Percentiles rank a stretch among this genome's conserved stretches.
Conservation (phyloP, 2,113 vertebrate genomes). For the Vimba vimba region DNA sequence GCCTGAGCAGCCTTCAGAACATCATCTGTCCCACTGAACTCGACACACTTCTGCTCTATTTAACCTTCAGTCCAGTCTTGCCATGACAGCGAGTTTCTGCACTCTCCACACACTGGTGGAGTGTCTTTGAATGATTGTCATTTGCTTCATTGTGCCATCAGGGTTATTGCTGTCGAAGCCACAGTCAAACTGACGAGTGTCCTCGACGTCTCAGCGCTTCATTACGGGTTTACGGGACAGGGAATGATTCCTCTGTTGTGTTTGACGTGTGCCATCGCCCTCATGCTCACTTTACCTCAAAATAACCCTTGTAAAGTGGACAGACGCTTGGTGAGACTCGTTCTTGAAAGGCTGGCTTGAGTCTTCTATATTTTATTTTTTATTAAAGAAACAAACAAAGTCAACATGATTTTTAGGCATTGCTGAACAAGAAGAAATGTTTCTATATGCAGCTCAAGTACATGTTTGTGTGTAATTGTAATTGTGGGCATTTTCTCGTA, state of each 20-base stretch:
- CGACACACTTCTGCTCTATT: background rate
- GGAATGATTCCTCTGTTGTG: slow-evolving; percentile 15
- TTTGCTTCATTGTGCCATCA: background rate
- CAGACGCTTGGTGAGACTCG: background rate
- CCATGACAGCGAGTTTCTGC: too few species aligned
- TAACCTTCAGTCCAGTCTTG: background rate
- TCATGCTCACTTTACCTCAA: slow-evolving; percentile 11
- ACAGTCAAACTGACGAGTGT: background rate
- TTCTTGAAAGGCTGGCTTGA: background rate
- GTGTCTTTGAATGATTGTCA: slow-evolving; percentile 9
- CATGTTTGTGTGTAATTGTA: slow-evolving; percentile 8
- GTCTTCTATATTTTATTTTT: too few species aligned
- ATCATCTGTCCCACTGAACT: too few species aligned
- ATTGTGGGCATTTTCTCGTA: background rate
- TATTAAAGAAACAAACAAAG: too few species aligned
- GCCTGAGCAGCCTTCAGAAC: too few species aligned
- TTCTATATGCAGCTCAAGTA: background rate
- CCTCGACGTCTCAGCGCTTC: background rate
- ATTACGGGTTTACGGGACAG: slow-evolving; percentile 25
- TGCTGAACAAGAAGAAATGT: background rate
- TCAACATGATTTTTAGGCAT: background rate
- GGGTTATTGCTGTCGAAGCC: background rate
- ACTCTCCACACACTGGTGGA: background rate
- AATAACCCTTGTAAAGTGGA: slow-evolving; percentile 12
- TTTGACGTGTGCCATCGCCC: background rate